These are phyloP conservation scores for Podarcis siculus DNA, from an alignment of 2,797 vertebrate genomes.

Conservation along the genomic window DNA sequence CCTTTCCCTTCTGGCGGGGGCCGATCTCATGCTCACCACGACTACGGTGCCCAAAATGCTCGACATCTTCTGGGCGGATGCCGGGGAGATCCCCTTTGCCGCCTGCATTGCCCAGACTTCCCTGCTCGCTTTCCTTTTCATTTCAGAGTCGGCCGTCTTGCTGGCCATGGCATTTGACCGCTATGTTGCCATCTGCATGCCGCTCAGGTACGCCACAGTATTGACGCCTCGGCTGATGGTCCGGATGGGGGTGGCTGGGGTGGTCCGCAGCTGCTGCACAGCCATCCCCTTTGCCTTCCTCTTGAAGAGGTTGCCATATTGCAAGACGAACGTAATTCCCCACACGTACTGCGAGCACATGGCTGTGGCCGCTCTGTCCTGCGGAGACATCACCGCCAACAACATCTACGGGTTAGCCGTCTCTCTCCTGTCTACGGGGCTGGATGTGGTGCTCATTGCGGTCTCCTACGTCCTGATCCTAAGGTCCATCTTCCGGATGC, in stretches of 20 bases:
- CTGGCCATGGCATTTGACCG: conserved; percentile 33
- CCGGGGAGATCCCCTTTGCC: conserved; percentile 41
- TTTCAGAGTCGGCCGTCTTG: conserved; percentile 47
- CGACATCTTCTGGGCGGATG: conserved; percentile 52
- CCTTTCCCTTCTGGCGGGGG: conserved; percentile 50
- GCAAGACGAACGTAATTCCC: neutral
- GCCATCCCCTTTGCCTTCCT: conserved; percentile 16
- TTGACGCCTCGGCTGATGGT: conserved; percentile 59
- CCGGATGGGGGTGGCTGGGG: neutral
- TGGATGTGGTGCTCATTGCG: conserved; percentile 53
- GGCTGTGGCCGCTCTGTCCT: conserved; percentile 71
- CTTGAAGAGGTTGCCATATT: conserved; percentile 41
- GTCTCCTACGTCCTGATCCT: conserved; percentile 75
- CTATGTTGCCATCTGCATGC: conserved; percentile 42
- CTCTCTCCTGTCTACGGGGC: conserved; percentile 14
- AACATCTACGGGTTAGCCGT: conserved; percentile 69
- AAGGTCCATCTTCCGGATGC: conserved; percentile 7
- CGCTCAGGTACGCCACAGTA: conserved; percentile 52
- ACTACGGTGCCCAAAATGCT: conserved; percentile 53
- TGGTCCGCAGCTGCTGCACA: conserved; percentile 23
- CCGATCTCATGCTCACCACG: conserved; percentile 54
- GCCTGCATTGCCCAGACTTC: conserved; percentile 56
- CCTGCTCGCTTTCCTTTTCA: conserved; percentile 53
- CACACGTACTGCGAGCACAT: conserved; percentile 75
- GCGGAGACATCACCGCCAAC: conserved; percentile 61